A percentile compares a stretch with the other conserved stretches of the same genome.
These are phyloP conservation scores for Clarias batrachus DNA, from an alignment of 2,113 vertebrate species.

Conservation along the genomic window DNA sequence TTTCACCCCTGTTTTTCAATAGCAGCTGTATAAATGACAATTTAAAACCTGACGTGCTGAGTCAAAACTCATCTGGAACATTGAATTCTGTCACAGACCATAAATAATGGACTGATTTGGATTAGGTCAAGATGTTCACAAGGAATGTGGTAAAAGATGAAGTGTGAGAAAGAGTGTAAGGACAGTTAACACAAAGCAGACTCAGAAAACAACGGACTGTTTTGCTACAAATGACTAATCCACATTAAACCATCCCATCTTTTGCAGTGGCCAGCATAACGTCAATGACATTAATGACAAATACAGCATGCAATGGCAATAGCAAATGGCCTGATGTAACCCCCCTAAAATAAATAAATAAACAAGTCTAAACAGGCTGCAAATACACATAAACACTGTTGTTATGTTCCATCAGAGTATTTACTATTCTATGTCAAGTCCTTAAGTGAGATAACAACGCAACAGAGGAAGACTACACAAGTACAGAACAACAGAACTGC, in stretches of 20 bases:
- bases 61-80: constrained; percentile 55
- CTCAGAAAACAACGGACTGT: constrained; percentile 35
- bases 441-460: background rate
- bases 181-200: constrained; percentile 59
- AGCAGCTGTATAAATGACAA: constrained; percentile 41
- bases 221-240: constrained; percentile 44
- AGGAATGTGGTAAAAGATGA: constrained; percentile 61
- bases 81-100: constrained; percentile 50
- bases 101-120: constrained; percentile 54
- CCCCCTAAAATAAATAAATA: background rate
- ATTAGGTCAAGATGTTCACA: constrained; percentile 62
- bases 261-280: constrained; percentile 10
- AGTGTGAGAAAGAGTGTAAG: constrained; percentile 57
- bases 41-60: constrained; percentile 45
- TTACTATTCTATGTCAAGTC: constrained; percentile 4
- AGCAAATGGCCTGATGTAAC: constrained; percentile 26
- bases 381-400: constrained; percentile 14
- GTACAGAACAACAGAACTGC: background rate
- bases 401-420: background rate
- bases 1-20: constrained; percentile 25
- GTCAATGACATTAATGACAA: constrained; percentile 41
- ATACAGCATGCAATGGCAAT: constrained; percentile 28
- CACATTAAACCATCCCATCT: constrained; percentile 35
- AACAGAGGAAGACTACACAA: background rate
- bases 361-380: constrained; percentile 19